A percentile compares a stretch with the other conserved stretches of the same genome.
These are phyloP conservation scores for Climacteris rufus DNA, from an alignment of 2,113 vertebrate genomes.

Conservation along the genomic window DNA sequence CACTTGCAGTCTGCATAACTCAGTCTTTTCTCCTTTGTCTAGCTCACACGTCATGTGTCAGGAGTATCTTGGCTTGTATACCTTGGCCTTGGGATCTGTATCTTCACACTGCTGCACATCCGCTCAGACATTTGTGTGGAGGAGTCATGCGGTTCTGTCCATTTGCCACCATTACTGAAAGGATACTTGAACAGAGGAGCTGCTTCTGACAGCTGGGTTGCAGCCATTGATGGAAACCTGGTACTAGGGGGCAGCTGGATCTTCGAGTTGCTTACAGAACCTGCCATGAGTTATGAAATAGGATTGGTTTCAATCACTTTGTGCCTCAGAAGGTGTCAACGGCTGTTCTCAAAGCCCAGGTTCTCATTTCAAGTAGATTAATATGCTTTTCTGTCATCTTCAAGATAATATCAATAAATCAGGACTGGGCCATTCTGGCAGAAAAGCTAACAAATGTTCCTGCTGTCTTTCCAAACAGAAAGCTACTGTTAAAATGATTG, in stretches of 20 bases:
- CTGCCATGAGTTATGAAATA: not conserved
- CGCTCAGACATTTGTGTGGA: not conserved
- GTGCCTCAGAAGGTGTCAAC: not conserved
- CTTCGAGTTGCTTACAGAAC: not conserved
- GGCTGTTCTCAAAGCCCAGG: not conserved
- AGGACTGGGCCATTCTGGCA: not conserved
- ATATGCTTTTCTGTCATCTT: not conserved
- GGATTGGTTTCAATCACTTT: slow-evolving; percentile 10
- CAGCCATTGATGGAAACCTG: not conserved
- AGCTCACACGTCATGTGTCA: not conserved
- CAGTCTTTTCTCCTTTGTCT: not conserved
- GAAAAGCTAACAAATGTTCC: slow-evolving; percentile 27
- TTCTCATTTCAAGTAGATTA: slow-evolving; percentile 49
- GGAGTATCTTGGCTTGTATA: not conserved
- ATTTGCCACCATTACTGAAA: not conserved
- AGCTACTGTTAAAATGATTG: not conserved
- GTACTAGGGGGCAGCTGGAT: not conserved
- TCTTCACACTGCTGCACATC: not conserved
- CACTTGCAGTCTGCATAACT: not conserved
- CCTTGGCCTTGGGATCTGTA: not conserved
- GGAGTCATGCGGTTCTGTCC: not conserved
- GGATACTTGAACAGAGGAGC: not conserved
- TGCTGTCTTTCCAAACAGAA: not conserved
- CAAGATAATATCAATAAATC: slow-evolving; percentile 47
- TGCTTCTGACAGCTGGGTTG: not conserved